Conservation (phyloP, 1,140 invertebrate species). For the Hermetia illucens region DNA sequence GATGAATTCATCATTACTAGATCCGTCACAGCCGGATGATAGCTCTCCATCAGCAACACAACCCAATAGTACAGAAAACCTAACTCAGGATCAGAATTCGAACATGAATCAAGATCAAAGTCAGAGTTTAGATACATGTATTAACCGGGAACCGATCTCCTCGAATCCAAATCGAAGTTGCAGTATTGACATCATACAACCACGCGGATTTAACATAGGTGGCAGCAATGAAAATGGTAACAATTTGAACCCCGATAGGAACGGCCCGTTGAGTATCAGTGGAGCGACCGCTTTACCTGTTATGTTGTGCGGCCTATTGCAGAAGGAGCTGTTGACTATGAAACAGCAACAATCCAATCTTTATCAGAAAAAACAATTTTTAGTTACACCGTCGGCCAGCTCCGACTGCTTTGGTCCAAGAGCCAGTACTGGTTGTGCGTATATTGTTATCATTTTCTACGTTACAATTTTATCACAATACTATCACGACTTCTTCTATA, state of each 20-base stretch:
- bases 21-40: no score
- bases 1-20: not conserved
- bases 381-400: not conserved
- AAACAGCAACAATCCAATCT: not conserved
- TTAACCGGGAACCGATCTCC: no score
- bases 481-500: not conserved
- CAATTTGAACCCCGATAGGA: no score
- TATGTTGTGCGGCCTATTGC: conserved; percentile 24
- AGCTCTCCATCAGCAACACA: no score
- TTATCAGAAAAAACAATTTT: conserved; percentile 1
- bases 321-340: conserved; percentile 15
- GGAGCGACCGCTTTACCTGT: conserved; percentile 22
- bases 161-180: no score
- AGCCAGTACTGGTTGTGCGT: conserved; percentile 2
- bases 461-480: not conserved
- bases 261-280: conserved; percentile 2
- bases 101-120: no score
- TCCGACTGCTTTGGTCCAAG: not conserved
- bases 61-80: no score
- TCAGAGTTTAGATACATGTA: no score
- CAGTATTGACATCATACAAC: no score
- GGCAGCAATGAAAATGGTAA: no score
- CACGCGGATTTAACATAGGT: no score
- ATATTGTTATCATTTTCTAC: not conserved
- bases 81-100: no score